A percentile compares a stretch with the other conserved stretches of the same genome.
These are phyloP conservation scores for Pedionomus torquatus DNA, from an alignment of 2,113 vertebrate genomes.

Conservation along the genomic window DNA sequence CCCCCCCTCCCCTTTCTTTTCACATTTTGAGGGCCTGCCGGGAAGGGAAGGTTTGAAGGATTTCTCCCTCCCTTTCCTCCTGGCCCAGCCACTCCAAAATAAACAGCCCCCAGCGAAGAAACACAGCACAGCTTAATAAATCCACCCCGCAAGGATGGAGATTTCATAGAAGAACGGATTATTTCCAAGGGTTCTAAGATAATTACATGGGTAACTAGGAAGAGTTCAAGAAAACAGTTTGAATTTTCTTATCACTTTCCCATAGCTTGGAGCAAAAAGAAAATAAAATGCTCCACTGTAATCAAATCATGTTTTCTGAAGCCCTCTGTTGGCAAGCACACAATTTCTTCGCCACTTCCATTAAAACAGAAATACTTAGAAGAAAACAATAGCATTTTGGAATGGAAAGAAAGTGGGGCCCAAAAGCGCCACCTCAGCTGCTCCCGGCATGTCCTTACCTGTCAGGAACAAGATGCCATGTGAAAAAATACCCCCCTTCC, in stretches of 20 bases:
- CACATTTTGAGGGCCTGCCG: not conserved
- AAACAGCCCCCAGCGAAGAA: constrained; percentile 48
- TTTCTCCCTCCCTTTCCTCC: constrained; percentile 9
- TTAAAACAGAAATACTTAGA: not conserved
- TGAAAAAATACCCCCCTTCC: not conserved
- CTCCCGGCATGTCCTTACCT: not conserved
- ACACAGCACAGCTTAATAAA: not conserved
- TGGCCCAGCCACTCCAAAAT: constrained; percentile 42
- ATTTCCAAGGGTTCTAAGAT: constrained; percentile 60
- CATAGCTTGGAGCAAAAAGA: constrained; percentile 56
- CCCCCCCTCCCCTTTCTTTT: not conserved
- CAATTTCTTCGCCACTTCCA: not conserved
- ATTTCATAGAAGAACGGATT: constrained; percentile 20
- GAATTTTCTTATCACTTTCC: constrained; percentile 63
- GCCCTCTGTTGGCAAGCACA: constrained; percentile 22
- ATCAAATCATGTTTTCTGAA: constrained; percentile 49
- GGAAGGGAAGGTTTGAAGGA: not conserved
- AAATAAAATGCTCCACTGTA: constrained; percentile 54
- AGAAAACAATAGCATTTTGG: not conserved
- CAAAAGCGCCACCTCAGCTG: not conserved
- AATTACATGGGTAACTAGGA: constrained; percentile 60
- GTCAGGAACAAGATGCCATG: not conserved
- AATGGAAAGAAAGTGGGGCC: not conserved
- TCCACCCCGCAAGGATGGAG: not conserved
- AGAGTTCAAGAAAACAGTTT: constrained; percentile 58